These are phyloP conservation scores for Montifringilla adamsi DNA, from an alignment of 2,113 vertebrate genomes.

Conservation along the genomic window DNA sequence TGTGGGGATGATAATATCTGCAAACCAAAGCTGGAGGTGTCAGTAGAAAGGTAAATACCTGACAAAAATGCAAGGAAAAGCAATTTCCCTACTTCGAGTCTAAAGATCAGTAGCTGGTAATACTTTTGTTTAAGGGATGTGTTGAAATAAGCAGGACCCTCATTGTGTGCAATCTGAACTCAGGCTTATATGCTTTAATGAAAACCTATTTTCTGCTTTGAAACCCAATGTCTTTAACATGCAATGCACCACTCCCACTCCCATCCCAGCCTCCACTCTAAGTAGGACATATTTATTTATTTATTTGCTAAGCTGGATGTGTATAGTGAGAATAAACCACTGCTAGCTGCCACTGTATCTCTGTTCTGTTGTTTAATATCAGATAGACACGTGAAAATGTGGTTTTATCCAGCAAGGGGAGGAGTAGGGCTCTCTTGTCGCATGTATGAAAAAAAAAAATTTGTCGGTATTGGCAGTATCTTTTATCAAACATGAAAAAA, in stretches of 20 bases:
- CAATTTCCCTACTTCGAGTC: not conserved
- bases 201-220: not conserved
- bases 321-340: not conserved
- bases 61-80: not conserved
- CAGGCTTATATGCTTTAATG: not conserved
- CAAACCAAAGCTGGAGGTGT: conserved; percentile 87
- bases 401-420: not conserved
- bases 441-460: not conserved
- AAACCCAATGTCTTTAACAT: not conserved
- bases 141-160: not conserved
- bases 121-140: not conserved
- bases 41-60: conserved; percentile 81
- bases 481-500: not conserved
- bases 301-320: not conserved
- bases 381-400: not conserved
- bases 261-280: not conserved
- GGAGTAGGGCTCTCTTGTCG: not conserved
- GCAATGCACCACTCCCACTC: not conserved
- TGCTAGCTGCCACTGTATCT: not conserved
- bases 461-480: not conserved
- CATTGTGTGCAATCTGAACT: not conserved
- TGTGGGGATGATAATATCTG: conserved; percentile 96
- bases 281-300: not conserved
- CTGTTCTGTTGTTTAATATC: not conserved
- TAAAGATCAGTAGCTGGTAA: not conserved